These are phyloP conservation scores for Heliconius eleuchia DNA, from an alignment of 1,140 invertebrate species.

Conservation along the genomic window DNA sequence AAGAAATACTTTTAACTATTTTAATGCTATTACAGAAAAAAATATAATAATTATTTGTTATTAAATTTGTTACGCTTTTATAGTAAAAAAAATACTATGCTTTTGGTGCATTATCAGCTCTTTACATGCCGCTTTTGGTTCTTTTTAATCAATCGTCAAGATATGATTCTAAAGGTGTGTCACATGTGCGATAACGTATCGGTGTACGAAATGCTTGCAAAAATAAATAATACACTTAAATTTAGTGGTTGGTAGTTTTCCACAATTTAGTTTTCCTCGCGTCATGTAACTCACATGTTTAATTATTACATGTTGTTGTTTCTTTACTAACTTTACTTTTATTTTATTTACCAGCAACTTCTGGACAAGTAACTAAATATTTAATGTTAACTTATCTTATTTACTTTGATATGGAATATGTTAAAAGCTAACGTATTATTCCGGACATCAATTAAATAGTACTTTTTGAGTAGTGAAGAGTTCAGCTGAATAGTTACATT, in stretches of 20 bases:
- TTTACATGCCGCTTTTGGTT: constrained; percentile 26
- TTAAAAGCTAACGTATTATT: constrained; percentile 24
- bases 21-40: not conserved
- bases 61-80: not conserved
- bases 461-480: constrained; percentile 31
- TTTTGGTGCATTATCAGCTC: not conserved
- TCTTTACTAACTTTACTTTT: not conserved
- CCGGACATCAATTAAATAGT: constrained; percentile 47
- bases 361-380: not conserved
- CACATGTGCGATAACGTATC: constrained; percentile 46
- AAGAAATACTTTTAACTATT: not conserved
- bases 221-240: constrained; percentile 33
- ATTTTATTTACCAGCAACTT: not conserved
- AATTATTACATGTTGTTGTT: not conserved
- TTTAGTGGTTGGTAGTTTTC: constrained; percentile 39
- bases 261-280: constrained; percentile 16
- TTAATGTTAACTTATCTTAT: too few relatives aligned
- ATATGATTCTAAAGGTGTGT: constrained; percentile 44
- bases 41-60: not conserved
- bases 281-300: not conserved
- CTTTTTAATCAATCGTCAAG: constrained; percentile 32
- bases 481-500: constrained; percentile 41
- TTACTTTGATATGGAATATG: too few relatives aligned
- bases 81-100: not conserved
- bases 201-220: constrained; percentile 38